Evolutionary conservation across 2,888 invertebrate species (phyloP).

Genomic region (Eurytoma californica): DNA sequence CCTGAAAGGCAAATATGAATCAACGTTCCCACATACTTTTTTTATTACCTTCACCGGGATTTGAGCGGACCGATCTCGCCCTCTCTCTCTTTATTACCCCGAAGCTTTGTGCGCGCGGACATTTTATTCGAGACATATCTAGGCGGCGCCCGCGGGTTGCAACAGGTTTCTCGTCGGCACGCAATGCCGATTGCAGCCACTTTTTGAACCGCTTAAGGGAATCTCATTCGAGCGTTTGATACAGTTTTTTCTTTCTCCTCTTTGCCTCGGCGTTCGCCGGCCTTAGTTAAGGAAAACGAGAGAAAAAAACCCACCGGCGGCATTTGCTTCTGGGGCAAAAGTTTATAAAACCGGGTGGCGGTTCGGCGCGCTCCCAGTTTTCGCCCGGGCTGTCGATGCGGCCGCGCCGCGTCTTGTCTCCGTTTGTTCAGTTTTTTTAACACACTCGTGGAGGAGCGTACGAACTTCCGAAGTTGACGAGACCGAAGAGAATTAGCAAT

Average conservation of each 20-base stretch:
- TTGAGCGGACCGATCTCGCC: too few species aligned
- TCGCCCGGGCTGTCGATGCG: slow-evolving; percentile 55
- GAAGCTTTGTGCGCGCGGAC: slow-evolving; percentile 43
- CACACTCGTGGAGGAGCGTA: not conserved
- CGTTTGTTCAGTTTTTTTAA: not conserved
- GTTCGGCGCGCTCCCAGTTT: slow-evolving; percentile 66
- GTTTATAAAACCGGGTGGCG: slow-evolving; percentile 71
- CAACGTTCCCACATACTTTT: too few species aligned
- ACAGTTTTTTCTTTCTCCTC: slow-evolving; percentile 22
- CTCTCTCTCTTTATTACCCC: not conserved
- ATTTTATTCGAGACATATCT: slow-evolving; percentile 72
- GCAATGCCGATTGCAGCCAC: slow-evolving; percentile 60
- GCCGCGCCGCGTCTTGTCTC: slow-evolving; percentile 1
- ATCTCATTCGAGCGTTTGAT: slow-evolving; percentile 61
- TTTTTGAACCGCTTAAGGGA: slow-evolving; percentile 73
- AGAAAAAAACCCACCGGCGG: not conserved
- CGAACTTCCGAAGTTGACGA: not conserved
- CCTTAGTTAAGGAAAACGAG: slow-evolving; percentile 43
- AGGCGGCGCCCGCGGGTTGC: slow-evolving; percentile 67
- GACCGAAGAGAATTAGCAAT: slow-evolving; percentile 31
- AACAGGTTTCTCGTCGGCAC: slow-evolving; percentile 57
- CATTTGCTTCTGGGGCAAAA: slow-evolving; percentile 61
- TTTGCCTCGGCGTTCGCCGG: slow-evolving; percentile 3
- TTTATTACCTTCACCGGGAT: too few species aligned
- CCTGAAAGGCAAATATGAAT: too few species aligned